Conservation (phyloP, 2,113 vertebrate genomes). For the Poeciliopsis turrubarensis region DNA sequence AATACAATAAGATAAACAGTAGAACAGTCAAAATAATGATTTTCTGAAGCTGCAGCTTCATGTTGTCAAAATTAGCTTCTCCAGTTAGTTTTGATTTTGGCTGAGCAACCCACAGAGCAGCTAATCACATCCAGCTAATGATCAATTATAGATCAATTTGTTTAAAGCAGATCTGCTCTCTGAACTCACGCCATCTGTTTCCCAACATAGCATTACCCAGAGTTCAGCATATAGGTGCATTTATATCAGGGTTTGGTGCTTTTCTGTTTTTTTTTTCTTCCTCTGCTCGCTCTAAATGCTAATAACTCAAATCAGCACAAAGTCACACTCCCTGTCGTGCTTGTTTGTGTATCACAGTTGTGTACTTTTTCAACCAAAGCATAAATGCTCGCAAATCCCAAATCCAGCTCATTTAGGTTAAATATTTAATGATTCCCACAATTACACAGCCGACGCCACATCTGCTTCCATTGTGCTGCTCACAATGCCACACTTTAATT, state of each 20-base stretch:
- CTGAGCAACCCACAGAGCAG: slow-evolving; percentile 26
- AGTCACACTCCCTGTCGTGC: slow-evolving; percentile 49
- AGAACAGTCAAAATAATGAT: neutral
- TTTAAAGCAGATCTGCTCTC: slow-evolving; percentile 67
- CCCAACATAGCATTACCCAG: slow-evolving; percentile 41
- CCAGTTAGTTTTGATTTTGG: slow-evolving; percentile 44
- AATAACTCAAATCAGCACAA: slow-evolving; percentile 69
- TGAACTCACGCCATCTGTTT: slow-evolving; percentile 69
- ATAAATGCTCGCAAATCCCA: slow-evolving; percentile 40
- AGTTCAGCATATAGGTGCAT: slow-evolving; percentile 8
- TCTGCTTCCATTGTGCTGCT: slow-evolving; percentile 47
- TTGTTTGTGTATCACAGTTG: slow-evolving; percentile 8
- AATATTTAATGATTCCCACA: slow-evolving; percentile 61
- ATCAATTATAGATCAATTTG: slow-evolving; percentile 66
- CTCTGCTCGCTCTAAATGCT: slow-evolving; percentile 55
- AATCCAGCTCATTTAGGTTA: slow-evolving; percentile 56
- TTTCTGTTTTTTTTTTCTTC: neutral
- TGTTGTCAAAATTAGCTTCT: slow-evolving; percentile 19
- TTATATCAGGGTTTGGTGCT: slow-evolving; percentile 30
- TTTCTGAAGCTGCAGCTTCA: slow-evolving; percentile 19
- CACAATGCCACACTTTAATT: neutral
- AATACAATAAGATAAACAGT: too few species aligned
- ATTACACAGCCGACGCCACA: slow-evolving; percentile 53
- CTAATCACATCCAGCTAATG: slow-evolving; percentile 64
- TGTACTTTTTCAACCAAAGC: slow-evolving; percentile 11